Base-by-base conservation (phyloP, 2,113 vertebrate genomes). In the Gymnobelideus leadbeateri region DNA sequence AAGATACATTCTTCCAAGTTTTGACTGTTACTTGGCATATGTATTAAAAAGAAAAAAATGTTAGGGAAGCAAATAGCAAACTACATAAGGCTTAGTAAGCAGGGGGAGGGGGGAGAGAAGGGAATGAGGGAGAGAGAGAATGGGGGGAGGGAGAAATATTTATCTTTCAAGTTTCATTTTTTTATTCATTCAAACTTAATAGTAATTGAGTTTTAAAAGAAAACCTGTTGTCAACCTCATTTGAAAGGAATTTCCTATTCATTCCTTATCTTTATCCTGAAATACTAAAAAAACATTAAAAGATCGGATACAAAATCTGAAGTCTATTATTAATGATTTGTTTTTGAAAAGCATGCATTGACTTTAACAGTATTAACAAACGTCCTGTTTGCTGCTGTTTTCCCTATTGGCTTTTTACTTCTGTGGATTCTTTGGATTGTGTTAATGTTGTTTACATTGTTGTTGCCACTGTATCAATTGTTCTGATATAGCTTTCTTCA, bases 161-260 rank as follows among this genome's bases (percentile, higher is more conserved):
- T 7, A n/a, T 89, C 26, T 51, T 92, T 25, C 25, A 52, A 50
- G 31, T 92, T 61, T 95, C 26, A 14, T 12, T 90, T 24, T 24
- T 49, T 57, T 90, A 2, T 93, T 92, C 89, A 77, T 49, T 91
- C 16, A 37, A 24, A 11, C 28, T 50, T 90, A 90, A 28, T 90
- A 46, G 89, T 57, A 89, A n/a, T 89, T 55, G 93, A 91, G n/a
- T 90, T 95, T 4, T 14, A 68, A 25, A 89, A 57, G 89, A 94
- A 92, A 55, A 5, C 43, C 6, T 91, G 90, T 51, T 90, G 25
- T 55, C 89, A 53, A 0, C 0, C 0, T 92, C 89, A 46, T 21
- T 5, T 46, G 68, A 54, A 91, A 90, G 57, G 53, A 90, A 50
- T 84, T 84, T 84, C 37, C 19, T 84, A 21, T 19, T 77, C 61